Evolutionary conservation across 1,140 invertebrate genomes (phyloP).

Genomic region (Contarinia nasturtii): DNA sequence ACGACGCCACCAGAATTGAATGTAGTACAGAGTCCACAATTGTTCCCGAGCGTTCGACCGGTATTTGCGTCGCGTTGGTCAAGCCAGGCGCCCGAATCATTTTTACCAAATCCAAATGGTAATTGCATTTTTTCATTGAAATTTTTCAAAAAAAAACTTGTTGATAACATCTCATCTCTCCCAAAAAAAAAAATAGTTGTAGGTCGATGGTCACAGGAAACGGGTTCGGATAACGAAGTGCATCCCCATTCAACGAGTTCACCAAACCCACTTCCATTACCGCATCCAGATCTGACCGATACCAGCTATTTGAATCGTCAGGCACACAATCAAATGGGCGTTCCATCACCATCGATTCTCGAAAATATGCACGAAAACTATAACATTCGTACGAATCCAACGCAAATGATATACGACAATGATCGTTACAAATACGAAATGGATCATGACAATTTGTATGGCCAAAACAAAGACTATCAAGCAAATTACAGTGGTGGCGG

Average conservation of each 20-base stretch:
- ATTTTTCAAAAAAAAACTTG: neutral
- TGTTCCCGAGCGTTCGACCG: constrained; percentile 48
- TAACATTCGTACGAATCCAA: constrained; percentile 26
- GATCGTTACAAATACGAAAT: constrained; percentile 23
- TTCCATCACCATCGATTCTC: constrained; percentile 31
- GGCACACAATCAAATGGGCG: constrained; percentile 27
- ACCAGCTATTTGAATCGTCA: constrained; percentile 27
- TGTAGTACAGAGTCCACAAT: constrained; percentile 45
- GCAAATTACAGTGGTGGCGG: constrained; percentile 13
- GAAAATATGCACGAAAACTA: constrained; percentile 32
- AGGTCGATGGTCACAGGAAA: constrained; percentile 58
- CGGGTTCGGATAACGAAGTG: constrained; percentile 48
- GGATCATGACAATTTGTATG: constrained; percentile 14
- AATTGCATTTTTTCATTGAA: neutral
- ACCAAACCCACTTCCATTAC: constrained; percentile 49
- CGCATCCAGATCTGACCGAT: constrained; percentile 49
- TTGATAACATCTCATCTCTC: neutral
- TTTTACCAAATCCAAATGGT: constrained; percentile 28
- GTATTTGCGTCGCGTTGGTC: constrained; percentile 51
- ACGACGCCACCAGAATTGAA: constrained; percentile 38
- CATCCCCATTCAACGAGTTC: constrained; percentile 41
- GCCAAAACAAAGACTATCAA: constrained; percentile 13
- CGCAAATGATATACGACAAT: constrained; percentile 15
- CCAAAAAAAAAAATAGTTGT: constrained; percentile 22
- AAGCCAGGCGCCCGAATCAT: constrained; percentile 43